These are phyloP conservation scores for Miltochrista miniata DNA, from an alignment of 2,888 invertebrate genomes.

Conservation along the genomic window DNA sequence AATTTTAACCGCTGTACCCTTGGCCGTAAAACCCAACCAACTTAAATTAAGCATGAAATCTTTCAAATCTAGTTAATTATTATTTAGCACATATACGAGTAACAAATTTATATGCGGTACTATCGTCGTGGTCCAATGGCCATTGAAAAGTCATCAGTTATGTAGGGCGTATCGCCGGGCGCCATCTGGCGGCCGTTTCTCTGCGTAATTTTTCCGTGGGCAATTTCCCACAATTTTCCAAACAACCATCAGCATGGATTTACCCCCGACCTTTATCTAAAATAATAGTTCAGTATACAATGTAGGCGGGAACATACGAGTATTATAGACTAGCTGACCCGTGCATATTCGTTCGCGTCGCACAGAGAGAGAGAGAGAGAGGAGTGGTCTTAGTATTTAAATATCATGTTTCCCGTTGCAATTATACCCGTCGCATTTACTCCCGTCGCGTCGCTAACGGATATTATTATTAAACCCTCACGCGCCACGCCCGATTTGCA, in stretches of 20 bases:
- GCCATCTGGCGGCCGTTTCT: constrained; percentile 71
- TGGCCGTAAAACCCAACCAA: too few species aligned
- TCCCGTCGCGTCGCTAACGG: too few species aligned
- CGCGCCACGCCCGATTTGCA: too few species aligned
- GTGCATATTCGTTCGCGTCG: too few species aligned
- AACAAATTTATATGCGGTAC: constrained; percentile 54
- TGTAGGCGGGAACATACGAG: constrained; percentile 36
- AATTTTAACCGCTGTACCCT: too few species aligned
- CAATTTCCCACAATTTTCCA: constrained; percentile 72
- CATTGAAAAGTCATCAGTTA: constrained; percentile 83
- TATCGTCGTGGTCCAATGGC: constrained; percentile 57
- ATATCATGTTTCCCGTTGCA: too few species aligned
- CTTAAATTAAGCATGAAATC: too few species aligned
- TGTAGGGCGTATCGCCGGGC: constrained; percentile 76
- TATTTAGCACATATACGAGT: constrained; percentile 53
- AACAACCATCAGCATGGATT: constrained; percentile 61
- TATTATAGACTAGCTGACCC: constrained; percentile 25
- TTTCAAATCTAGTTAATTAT: too few species aligned
- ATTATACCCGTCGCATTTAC: too few species aligned
- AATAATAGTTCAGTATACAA: constrained; percentile 44
- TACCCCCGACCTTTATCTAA: constrained; percentile 63
- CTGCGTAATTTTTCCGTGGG: constrained; percentile 74
- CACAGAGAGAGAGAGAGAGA: too few species aligned
- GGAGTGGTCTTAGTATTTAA: too few species aligned
- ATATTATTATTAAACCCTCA: too few species aligned